Conservation (phyloP, 2,888 invertebrate species). For the Dynastes maya region DNA sequence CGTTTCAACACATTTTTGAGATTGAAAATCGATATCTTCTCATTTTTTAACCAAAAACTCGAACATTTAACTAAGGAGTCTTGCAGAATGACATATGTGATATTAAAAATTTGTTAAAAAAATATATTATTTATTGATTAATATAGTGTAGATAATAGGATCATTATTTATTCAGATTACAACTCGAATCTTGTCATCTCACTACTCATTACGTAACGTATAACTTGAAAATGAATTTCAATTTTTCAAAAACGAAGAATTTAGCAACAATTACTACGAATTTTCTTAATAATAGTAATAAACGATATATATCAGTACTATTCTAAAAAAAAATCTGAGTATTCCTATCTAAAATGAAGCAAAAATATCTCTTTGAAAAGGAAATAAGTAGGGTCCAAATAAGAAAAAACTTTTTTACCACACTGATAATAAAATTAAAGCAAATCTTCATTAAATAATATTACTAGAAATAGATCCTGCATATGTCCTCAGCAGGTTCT, state of each 20-base stretch:
- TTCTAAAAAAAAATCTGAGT: slow-evolving; percentile 18
- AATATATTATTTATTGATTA: slow-evolving; percentile 28
- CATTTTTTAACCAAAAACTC: not conserved
- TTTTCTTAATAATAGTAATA: not conserved
- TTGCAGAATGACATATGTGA: slow-evolving; percentile 40
- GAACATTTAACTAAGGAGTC: slow-evolving; percentile 15
- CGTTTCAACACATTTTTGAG: not conserved
- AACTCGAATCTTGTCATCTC: not conserved
- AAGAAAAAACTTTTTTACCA: slow-evolving; percentile 36
- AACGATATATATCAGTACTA: slow-evolving; percentile 34
- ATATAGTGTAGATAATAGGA: slow-evolving; percentile 10
- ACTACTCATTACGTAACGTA: not conserved
- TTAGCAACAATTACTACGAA: not conserved
- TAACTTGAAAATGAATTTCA: no score
- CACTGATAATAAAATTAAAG: no score
- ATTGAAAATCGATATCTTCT: no score
- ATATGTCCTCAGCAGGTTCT: no score
- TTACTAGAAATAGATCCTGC: no score
- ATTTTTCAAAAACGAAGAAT: slow-evolving; percentile 8
- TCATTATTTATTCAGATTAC: not conserved
- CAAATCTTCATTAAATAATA: no score
- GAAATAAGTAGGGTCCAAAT: slow-evolving; percentile 32
- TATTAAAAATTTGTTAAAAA: slow-evolving; percentile 35
- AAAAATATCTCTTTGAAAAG: slow-evolving; percentile 6
- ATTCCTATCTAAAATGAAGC: slow-evolving; percentile 14